Conservation (phyloP, 2,113 vertebrate genomes). For the Lagopus leucura region DNA sequence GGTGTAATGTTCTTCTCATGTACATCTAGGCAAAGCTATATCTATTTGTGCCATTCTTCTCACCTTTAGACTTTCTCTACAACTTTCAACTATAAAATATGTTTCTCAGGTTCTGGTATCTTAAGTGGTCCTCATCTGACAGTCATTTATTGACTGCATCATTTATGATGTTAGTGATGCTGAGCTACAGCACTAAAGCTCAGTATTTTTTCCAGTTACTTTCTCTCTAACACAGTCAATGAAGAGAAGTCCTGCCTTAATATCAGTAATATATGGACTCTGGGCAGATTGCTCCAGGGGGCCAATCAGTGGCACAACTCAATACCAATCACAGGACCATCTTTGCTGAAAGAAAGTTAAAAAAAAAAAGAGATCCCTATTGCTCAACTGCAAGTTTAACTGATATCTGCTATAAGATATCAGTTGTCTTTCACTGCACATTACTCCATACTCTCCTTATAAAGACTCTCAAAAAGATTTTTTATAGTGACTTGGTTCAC, state of each 20-base stretch:
- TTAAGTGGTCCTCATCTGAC: neutral
- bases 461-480: neutral
- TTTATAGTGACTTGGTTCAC: neutral
- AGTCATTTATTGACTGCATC: neutral
- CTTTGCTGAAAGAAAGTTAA: neutral
- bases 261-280: slow-evolving; percentile 13
- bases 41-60: neutral
- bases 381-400: neutral
- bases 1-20: neutral
- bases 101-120: neutral
- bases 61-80: neutral
- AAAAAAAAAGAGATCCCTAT: neutral
- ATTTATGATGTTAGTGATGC: slow-evolving; percentile 4
- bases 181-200: neutral
- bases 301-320: slow-evolving; percentile 18
- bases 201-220: neutral
- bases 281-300: neutral
- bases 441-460: neutral
- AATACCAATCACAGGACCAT: neutral
- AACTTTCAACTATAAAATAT: neutral
- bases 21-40: neutral
- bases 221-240: neutral
- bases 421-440: neutral
- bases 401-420: neutral
- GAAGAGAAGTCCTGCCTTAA: slow-evolving; percentile 5